phyloP scores from a whole-genome alignment of 64 coral and sea anemone genomes.

The Stichodactyla helianthus region DNA sequence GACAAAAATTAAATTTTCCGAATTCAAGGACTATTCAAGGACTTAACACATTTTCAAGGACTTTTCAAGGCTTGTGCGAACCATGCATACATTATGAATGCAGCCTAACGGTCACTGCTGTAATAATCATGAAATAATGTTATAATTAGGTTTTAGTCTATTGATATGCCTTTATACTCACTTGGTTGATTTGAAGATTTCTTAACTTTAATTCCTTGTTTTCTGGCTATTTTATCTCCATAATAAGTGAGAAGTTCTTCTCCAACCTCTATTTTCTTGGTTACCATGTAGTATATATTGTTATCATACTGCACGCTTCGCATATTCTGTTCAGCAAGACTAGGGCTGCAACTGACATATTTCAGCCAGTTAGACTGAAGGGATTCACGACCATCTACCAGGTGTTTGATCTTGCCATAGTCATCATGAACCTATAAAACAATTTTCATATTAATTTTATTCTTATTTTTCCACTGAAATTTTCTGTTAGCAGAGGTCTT shows the following conservation, averaged over 20 bases:
- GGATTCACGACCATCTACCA: conserved; percentile 84
- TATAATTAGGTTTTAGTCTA: background rate
- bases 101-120: too few relatives aligned
- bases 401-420: conserved; percentile 74
- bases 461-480: too few relatives aligned
- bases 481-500: too few relatives aligned
- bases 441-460: background rate
- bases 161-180: background rate
- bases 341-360: conserved; percentile 68
- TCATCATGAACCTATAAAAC: conserved; percentile 83
- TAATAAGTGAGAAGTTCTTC: conserved; percentile 79
- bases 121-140: too few relatives aligned
- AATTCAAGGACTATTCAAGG: too few relatives aligned
- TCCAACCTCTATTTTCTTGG: conserved; percentile 63
- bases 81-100: too few relatives aligned
- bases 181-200: background rate
- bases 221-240: conserved; percentile 75
- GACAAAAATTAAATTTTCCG: too few relatives aligned
- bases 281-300: conserved; percentile 97
- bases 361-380: conserved; percentile 96
- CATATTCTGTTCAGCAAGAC: conserved; percentile 69
- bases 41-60: too few relatives aligned
- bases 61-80: too few relatives aligned
- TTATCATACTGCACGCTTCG: conserved; percentile 91
- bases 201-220: conserved; percentile 60